Evolutionary conservation across 1,140 invertebrate genomes (phyloP), one percentile per base, ranked within the genome.

Genomic region (Notospermus geniculatus): DNA sequence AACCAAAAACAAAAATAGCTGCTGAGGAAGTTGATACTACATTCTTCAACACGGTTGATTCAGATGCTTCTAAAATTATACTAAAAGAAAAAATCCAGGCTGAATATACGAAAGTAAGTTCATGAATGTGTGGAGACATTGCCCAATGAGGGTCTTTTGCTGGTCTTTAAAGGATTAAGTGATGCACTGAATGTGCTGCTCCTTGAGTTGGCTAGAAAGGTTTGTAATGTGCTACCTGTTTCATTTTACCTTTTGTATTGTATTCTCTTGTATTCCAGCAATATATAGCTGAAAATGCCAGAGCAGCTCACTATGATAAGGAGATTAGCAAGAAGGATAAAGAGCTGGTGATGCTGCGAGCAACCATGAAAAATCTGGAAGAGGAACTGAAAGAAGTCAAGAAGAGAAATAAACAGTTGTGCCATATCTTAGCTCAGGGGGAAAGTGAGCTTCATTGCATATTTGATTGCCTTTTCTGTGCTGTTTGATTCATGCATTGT

Each of bases 361-460:
- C 84, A 67, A 86, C 88, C 76, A 77, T 90, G 23, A 81, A 84
- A 36, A 83, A 73, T 55, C 74, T 89, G 52, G 88, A 87, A 71
- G 79, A 85, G 62, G 89, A 91, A 72, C 82, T 91, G 17, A 79
- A 85, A 23, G 84, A 86, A 77, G 89, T 91, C 1, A 91, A 90
- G 76, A 84, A 85, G 57, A 86, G 90, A 71, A 91, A 91, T 79
- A 89, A 87, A 75, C 89, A 88, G 64, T 77, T 92, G 1, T 91
- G 87, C 80, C 86, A 86, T 70, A 90, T 91, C 75, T 79, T 91
- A 60, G 85, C 85, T n/a, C 86, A 89, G 68, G 89, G 88, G 55
- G 89, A 91, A 85, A 90, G 89, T 91, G 83, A 86, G 86, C 75
- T n/a, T n/a, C n/a, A n/a, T n/a, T n/a, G n/a, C n/a, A n/a, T n/a